Conservation (phyloP, 1,140 invertebrate genomes). For the Scaptomyza montana region DNA sequence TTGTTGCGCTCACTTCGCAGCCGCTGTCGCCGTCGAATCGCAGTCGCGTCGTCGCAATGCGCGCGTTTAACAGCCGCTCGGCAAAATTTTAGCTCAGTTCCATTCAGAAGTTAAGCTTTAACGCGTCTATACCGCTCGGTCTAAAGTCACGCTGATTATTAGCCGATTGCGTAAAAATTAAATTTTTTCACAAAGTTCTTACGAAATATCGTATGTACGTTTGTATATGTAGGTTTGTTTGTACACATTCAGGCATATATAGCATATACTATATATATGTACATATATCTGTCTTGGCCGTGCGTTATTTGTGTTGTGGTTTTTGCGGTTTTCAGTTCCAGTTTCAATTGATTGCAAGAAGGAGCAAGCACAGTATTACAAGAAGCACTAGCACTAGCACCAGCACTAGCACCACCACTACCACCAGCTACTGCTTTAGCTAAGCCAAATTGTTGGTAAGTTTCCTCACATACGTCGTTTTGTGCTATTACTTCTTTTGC, state of each 20-base stretch:
- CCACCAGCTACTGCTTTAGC: constrained; percentile 3
- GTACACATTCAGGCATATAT: constrained; percentile 22
- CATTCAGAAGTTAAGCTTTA: constrained; percentile 74
- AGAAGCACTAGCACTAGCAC: constrained; percentile 2
- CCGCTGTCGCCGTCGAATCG: background rate
- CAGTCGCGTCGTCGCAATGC: constrained; percentile 54
- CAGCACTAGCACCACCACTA: background rate
- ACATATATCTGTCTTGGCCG: constrained; percentile 37
- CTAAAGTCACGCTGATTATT: constrained; percentile 44
- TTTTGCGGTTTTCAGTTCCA: constrained; percentile 71
- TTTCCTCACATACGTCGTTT: constrained; percentile 67
- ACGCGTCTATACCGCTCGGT: constrained; percentile 31
- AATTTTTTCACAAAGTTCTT: constrained; percentile 71
- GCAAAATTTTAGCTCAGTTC: constrained; percentile 63
- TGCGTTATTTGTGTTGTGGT: constrained; percentile 76
- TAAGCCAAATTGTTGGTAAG: constrained; percentile 68
- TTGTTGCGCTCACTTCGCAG: constrained; percentile 6
- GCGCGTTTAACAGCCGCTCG: constrained; percentile 64
- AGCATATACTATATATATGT: background rate
- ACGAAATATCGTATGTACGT: constrained; percentile 66
- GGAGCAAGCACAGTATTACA: constrained; percentile 31
- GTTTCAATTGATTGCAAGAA: constrained; percentile 70
- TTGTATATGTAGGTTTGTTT: constrained; percentile 39
- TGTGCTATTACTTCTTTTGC: constrained; percentile 60
- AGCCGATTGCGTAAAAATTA: constrained; percentile 60